These are phyloP conservation scores for Trematomus loennbergii DNA, from an alignment of 2,113 vertebrate genomes.

Conservation along the genomic window DNA sequence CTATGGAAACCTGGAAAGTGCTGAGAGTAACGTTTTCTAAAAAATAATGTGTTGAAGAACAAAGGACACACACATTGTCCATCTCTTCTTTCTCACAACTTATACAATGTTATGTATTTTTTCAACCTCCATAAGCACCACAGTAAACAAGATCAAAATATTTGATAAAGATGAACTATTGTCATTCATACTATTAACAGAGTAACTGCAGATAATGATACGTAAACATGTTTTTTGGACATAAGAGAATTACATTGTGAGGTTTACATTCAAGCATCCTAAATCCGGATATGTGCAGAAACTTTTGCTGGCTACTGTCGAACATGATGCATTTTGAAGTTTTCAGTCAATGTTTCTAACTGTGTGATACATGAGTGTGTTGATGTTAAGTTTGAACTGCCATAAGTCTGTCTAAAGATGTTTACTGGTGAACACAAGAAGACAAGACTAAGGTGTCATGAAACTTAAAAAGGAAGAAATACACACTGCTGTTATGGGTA, in stretches of 20 bases:
- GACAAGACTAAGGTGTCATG: not conserved
- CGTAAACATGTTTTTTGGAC: too few relatives aligned
- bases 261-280: not conserved
- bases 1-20: too few relatives aligned
- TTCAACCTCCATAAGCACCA: not conserved
- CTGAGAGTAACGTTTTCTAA: too few relatives aligned
- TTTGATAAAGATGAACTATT: too few relatives aligned
- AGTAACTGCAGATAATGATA: too few relatives aligned
- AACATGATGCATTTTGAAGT: not conserved
- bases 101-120: not conserved
- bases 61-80: too few relatives aligned
- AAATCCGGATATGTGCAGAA: not conserved
- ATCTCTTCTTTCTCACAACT: too few relatives aligned
- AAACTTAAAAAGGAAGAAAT: not conserved
- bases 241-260: not conserved
- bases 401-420: not conserved
- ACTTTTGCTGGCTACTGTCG: not conserved
- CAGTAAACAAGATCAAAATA: not conserved
- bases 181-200: too few relatives aligned
- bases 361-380: not conserved
- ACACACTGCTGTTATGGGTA: not conserved
- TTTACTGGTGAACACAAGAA: not conserved
- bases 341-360: not conserved
- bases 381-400: not conserved
- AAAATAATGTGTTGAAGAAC: too few relatives aligned